These are phyloP conservation scores for Bellardia pandia DNA, from an alignment of 2,888 invertebrate genomes.

Conservation along the genomic window DNA sequence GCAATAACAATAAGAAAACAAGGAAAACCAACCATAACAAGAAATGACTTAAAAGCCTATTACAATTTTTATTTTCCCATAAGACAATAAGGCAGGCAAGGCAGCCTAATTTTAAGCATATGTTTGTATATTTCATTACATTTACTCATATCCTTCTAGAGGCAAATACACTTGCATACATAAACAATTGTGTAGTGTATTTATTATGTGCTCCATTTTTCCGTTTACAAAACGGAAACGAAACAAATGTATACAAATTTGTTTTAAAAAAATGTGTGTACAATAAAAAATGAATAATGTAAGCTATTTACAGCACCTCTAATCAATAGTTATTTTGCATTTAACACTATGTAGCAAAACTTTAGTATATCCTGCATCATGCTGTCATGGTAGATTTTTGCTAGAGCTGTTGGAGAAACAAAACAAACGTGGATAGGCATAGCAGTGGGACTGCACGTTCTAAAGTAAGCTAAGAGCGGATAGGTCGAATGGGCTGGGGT, in stretches of 20 bases:
- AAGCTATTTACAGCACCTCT: slow-evolving; percentile 13
- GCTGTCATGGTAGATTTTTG: too few species aligned
- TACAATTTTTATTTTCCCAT: slow-evolving; percentile 9
- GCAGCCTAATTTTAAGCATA: slow-evolving; percentile 38
- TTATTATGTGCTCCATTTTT: background rate
- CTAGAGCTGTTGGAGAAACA: too few species aligned
- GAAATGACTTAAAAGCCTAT: slow-evolving; percentile 13
- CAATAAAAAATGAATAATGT: background rate
- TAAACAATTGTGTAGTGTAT: background rate
- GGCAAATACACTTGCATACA: background rate
- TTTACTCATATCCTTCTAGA: background rate
- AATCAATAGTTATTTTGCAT: slow-evolving; percentile 27
- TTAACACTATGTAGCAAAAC: background rate
- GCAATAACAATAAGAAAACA: background rate
- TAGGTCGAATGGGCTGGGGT: too few species aligned
- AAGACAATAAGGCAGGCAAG: background rate
- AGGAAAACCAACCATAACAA: background rate
- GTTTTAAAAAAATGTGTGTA: background rate
- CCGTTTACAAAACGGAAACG: background rate
- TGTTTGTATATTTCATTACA: background rate
- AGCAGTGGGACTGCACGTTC: too few species aligned
- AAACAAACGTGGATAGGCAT: too few species aligned
- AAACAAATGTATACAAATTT: slow-evolving; percentile 1
- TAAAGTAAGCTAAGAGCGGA: too few species aligned
- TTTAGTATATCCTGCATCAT: too few species aligned